Evolutionary conservation across 2,113 vertebrate species (phyloP).

Genomic region (Chiloscyllium plagiosum): DNA sequence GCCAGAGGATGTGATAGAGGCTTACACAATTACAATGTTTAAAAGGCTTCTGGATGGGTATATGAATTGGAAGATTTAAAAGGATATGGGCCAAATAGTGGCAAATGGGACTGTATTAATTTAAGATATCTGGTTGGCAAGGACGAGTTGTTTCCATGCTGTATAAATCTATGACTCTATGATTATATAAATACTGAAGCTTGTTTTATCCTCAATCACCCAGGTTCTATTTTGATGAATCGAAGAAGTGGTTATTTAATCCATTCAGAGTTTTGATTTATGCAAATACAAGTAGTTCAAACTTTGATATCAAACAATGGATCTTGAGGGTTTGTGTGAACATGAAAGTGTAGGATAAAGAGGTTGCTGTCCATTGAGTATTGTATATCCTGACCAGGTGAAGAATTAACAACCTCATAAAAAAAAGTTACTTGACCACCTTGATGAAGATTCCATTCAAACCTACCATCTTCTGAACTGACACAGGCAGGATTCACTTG

Average conservation of each 20-base stretch:
- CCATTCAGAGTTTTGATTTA: neutral
- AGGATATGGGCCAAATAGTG: too few relatives aligned
- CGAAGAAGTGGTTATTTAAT: neutral
- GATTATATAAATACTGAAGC: neutral
- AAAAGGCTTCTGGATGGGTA: too few relatives aligned
- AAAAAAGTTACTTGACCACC: neutral
- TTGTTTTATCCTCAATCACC: neutral
- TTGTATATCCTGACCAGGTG: too few relatives aligned
- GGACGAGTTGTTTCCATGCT: too few relatives aligned
- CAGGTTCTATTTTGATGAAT: neutral
- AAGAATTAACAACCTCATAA: neutral
- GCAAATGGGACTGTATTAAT: too few relatives aligned
- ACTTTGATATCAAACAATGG: neutral
- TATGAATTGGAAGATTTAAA: too few relatives aligned
- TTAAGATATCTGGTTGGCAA: too few relatives aligned
- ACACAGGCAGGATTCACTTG: slow-evolving; percentile 47
- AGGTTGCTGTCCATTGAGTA: too few relatives aligned
- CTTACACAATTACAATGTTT: too few relatives aligned
- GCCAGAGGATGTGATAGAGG: too few relatives aligned
- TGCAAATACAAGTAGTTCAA: neutral
- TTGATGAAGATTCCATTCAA: neutral
- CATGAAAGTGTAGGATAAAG: neutral
- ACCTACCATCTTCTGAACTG: slow-evolving; percentile 60
- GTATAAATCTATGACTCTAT: too few relatives aligned
- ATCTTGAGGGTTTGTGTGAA: too few relatives aligned